A percentile compares a stretch with the other conserved stretches of the same genome.
phyloP scores from a whole-genome alignment of 2,113 vertebrate genomes.

The Leucosticte australis region DNA sequence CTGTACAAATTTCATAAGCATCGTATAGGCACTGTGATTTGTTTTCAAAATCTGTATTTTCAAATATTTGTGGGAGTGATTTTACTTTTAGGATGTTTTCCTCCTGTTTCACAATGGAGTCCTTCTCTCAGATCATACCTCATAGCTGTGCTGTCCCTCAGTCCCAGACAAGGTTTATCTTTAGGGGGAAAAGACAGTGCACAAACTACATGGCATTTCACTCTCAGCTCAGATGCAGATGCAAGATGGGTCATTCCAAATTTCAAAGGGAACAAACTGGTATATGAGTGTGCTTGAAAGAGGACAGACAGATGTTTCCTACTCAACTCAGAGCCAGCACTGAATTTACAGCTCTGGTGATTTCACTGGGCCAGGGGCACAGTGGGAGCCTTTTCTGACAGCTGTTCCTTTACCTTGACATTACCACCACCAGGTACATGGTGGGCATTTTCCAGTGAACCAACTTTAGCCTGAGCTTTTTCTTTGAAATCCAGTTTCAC shows the following conservation, averaged over 20 bases:
- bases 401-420: constrained; percentile 79
- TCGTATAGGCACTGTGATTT: neutral
- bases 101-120: neutral
- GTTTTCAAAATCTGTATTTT: neutral
- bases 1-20: neutral
- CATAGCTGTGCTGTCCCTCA: neutral
- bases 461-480: constrained; percentile 97
- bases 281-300: neutral
- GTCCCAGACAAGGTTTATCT: neutral
- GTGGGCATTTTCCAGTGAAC: constrained; percentile 95
- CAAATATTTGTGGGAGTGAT: neutral
- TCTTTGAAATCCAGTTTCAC: constrained; percentile 99
- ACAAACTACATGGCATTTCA: neutral
- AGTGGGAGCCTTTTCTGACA: neutral
- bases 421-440: constrained; percentile 89
- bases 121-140: neutral
- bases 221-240: neutral
- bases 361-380: neutral
- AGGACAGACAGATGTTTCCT: neutral
- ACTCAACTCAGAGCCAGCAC: neutral
- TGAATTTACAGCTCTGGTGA: neutral
- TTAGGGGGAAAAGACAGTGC: neutral
- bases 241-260: neutral
- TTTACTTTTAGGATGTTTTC: neutral
- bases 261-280: neutral